Evolutionary conservation across 2,113 vertebrate species (phyloP), one percentile per base, ranked within the genome.

Genomic region (Phocoena phocoena): DNA sequence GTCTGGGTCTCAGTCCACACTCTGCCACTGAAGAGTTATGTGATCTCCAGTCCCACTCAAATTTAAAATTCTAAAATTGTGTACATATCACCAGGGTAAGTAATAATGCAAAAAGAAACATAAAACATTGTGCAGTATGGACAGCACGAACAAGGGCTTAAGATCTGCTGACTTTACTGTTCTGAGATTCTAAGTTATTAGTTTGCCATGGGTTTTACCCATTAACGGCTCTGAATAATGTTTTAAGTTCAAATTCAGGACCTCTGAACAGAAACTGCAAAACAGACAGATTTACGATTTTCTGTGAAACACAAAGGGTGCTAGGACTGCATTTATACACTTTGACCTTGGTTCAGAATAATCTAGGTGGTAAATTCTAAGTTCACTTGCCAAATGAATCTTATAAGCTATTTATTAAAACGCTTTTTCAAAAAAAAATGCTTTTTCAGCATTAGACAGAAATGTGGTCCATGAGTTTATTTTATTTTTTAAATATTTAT

Each of bases 51-150:
- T 36, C 3, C 31, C 60, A 74, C 26, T 68, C 47, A 68, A 80
- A 67, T 50, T 67, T 65, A 23, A 91, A 93, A 86, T 73, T 90
- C 80, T 65, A 38, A 79, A 44, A 80, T 73, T 58, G 15, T 73
- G 71, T n/a, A 62, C 13, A 36, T 36, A 70, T n/a, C 10, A 12
- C 76, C 31, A 58, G 17, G 89, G 36, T 58, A 95, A 92, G 77
- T 47, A 96, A 86, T 71, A 70, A 65, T 62, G 83, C 11, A 84
- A 83, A 96, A 71, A 95, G 71, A 88, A 92, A 85, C 38, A 92
- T 28, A 6, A 55, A 95, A 84, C 20, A 58, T n/a, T 68, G 36
- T 11, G 47, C 47, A 68, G 71, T 63, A 88, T 25, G 41, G 33
- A 88, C 15, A 91, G 67, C 50, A 53, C 60, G 41, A 87, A 84